A percentile compares a stretch with the other conserved stretches of the same genome.
Conservation (phyloP, 2,888 invertebrate species). For the Philaethria dido region DNA sequence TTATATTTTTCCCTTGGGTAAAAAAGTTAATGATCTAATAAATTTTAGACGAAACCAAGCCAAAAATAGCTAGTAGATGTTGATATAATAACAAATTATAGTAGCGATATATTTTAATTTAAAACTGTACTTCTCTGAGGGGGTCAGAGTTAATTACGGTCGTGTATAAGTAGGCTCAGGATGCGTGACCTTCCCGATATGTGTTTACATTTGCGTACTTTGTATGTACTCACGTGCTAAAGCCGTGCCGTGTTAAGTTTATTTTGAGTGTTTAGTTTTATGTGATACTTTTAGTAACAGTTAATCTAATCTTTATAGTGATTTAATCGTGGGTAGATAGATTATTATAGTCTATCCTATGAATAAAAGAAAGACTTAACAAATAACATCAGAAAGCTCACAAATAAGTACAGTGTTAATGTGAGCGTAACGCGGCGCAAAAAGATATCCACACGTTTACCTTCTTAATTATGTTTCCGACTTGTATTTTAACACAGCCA, state of each 20-base stretch:
- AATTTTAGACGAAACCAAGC: not conserved
- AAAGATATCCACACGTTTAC: not conserved
- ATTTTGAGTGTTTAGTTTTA: not conserved
- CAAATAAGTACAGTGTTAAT: not conserved
- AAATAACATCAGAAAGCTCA: not conserved
- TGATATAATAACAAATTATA: not conserved
- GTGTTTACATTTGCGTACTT: not conserved
- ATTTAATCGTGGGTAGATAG: too few relatives aligned
- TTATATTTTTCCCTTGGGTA: not conserved
- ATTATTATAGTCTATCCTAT: too few relatives aligned
- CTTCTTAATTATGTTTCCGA: constrained; percentile 21
- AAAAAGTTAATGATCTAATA: not conserved
- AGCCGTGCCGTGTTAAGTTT: not conserved
- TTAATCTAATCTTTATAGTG: too few relatives aligned
- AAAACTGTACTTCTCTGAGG: not conserved
- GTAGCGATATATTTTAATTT: constrained; percentile 14
- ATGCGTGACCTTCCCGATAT: constrained; percentile 13
- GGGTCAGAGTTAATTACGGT: constrained; percentile 21
- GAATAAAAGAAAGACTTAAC: too few relatives aligned
- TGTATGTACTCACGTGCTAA: not conserved
- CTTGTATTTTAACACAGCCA: constrained; percentile 27
- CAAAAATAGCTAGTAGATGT: not conserved
- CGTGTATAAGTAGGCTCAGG: constrained; percentile 7
- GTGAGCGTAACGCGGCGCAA: not conserved
- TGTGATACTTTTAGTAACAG: not conserved